phyloP scores from a whole-genome alignment of 1,140 invertebrate species.

The Eupeodes corollae region DNA sequence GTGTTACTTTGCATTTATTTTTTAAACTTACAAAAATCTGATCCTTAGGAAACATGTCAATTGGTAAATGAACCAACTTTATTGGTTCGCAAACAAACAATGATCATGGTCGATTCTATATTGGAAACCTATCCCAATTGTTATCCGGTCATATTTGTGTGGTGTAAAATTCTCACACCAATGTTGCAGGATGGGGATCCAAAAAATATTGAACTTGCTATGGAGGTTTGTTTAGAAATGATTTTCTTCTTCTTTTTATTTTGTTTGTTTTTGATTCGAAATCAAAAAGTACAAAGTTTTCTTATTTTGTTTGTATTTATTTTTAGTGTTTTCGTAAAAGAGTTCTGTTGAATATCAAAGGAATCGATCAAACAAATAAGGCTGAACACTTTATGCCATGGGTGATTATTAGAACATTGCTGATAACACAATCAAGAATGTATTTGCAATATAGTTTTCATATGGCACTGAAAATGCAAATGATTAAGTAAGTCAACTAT shows the following conservation, averaged over 20 bases:
- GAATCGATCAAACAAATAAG: slow-evolving; percentile 25
- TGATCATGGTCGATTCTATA: slow-evolving; percentile 21
- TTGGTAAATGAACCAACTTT: slow-evolving; percentile 20
- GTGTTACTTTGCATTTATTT: neutral
- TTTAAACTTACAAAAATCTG: neutral
- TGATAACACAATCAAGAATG: slow-evolving; percentile 19
- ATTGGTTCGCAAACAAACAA: slow-evolving; percentile 21
- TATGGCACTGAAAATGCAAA: slow-evolving; percentile 5
- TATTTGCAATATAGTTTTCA: slow-evolving; percentile 22
- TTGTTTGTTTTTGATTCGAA: neutral
- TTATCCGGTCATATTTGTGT: slow-evolving; percentile 24
- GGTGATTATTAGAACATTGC: slow-evolving; percentile 25
- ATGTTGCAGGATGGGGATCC: slow-evolving; percentile 25
- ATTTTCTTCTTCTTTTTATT: neutral
- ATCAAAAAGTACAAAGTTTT: too few species aligned
- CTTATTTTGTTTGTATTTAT: too few species aligned
- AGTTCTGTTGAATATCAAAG: slow-evolving; percentile 20
- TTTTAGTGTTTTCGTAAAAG: slow-evolving; percentile 27
- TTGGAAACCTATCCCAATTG: slow-evolving; percentile 23
- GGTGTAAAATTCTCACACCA: slow-evolving; percentile 25
- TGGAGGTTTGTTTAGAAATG: slow-evolving; percentile 14
- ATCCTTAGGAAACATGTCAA: slow-evolving; percentile 7
- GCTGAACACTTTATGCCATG: slow-evolving; percentile 30
- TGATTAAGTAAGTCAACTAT: slow-evolving; percentile 9
- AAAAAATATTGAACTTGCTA: slow-evolving; percentile 18